phyloP scores from a whole-genome alignment of 2,888 invertebrate species.

The Apamea monoglypha region DNA sequence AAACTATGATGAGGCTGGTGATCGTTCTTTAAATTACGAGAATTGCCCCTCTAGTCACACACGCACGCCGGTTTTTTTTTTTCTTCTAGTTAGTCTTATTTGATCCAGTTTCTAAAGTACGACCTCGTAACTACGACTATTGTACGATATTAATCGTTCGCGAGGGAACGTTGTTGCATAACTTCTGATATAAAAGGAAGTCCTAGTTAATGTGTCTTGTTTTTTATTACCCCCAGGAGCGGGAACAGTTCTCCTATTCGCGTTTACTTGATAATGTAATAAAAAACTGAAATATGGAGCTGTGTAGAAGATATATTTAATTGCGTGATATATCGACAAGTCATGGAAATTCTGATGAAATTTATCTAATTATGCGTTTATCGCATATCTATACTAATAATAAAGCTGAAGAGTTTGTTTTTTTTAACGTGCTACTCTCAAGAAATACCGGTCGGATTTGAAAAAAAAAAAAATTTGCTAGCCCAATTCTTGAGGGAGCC shows the following conservation, averaged over 20 bases:
- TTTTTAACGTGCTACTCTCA: too few species aligned
- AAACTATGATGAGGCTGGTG: too few species aligned
- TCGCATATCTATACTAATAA: too few species aligned
- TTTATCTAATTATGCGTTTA: too few species aligned
- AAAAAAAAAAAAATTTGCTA: too few species aligned
- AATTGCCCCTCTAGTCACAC: too few species aligned
- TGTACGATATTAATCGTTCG: conserved; percentile 35
- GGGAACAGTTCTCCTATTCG: conserved; percentile 29
- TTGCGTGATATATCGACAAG: background rate
- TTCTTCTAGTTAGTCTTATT: background rate
- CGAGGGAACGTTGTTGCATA: conserved; percentile 41
- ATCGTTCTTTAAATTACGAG: too few species aligned
- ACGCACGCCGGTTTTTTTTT: background rate
- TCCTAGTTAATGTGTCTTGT: conserved; percentile 36
- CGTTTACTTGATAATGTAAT: conserved; percentile 18
- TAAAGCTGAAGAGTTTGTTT: too few species aligned
- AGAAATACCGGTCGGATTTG: too few species aligned
- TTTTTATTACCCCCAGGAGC: conserved; percentile 40
- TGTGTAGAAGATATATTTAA: background rate
- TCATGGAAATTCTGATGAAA: too few species aligned
- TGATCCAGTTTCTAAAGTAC: background rate
- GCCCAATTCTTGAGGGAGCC: too few species aligned
- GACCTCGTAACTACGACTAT: conserved; percentile 39
- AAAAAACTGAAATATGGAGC: conserved; percentile 12
- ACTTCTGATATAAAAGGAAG: conserved; percentile 48